Evolutionary conservation across 2,888 invertebrate genomes (phyloP).

Genomic region (Tetheella fluctuosa): DNA sequence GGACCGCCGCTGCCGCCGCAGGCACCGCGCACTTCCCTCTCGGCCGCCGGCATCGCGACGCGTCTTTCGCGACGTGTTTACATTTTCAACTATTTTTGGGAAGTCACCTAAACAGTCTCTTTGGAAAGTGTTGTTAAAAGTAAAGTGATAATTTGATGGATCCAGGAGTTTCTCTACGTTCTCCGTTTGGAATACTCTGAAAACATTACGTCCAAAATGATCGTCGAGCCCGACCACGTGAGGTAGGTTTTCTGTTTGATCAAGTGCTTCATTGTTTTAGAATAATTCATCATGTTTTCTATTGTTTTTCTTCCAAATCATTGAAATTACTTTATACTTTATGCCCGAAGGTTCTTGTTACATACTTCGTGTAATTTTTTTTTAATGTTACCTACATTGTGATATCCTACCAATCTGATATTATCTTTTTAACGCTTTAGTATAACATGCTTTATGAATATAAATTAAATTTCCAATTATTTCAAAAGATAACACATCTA

Average conservation of each 20-base stretch:
- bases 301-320: constrained; percentile 33
- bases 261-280: constrained; percentile 64
- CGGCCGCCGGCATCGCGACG: constrained; percentile 77
- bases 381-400: not conserved
- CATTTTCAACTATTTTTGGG: constrained; percentile 69
- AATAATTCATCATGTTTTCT: constrained; percentile 37
- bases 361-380: not conserved
- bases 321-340: constrained; percentile 21
- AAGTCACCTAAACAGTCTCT: constrained; percentile 64
- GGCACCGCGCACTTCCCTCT: constrained; percentile 80
- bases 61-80: constrained; percentile 83
- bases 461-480: constrained; percentile 8
- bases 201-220: constrained; percentile 80
- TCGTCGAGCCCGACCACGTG: constrained; percentile 82
- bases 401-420: not conserved
- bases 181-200: constrained; percentile 68
- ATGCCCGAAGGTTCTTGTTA: not conserved
- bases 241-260: constrained; percentile 74
- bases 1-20: constrained; percentile 81
- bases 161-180: constrained; percentile 60
- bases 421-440: not conserved
- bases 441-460: not conserved
- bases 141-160: constrained; percentile 76
- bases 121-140: constrained; percentile 60
- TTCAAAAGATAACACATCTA: not conserved